Evolutionary conservation across 2,888 invertebrate genomes (phyloP), one percentile per base, ranked within the genome.

Genomic region (Macrosoma leucophasiata): DNA sequence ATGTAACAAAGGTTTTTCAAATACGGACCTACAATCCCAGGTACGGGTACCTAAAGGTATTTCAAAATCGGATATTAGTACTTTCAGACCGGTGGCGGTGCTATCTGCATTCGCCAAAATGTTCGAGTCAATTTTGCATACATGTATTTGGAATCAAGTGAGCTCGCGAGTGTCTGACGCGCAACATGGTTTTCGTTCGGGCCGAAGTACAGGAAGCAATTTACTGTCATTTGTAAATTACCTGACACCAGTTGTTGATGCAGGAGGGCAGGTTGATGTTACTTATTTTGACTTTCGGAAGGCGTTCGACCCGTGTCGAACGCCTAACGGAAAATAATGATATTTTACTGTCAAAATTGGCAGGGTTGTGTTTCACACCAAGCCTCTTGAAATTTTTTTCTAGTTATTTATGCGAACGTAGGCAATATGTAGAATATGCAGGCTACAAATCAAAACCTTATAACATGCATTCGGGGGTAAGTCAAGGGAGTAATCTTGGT

Each of bases 111-210:
- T 24, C 13, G 8, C 4, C n/a, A 8, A 24, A 13, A 24, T 8
- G 7, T 13, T 13, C 13, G 4, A 24, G 3, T 3, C 5, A 3
- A 13, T 13, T 13, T 13, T 7, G 13, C 13, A 7, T 24, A 2
- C 8, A 8, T 10, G 13, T 3, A 22, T 22, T 11, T 11, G 7
- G 14, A 15, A n/a, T 9, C 25, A 26, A 14, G 5, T 26, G 2
- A n/a, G 15, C 6, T 9, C n/a, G 4, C 15, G 25, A 15, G 14
- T 26, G 7, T 25, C 14, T 14, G 25, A n/a, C 1, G 25, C 13
- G 10, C 25, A 25, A 14, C 25, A 25, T 14, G 25, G 25, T 14
- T 25, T 26, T 15, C 10, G 14, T 4, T 15, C 15, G 4, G 15
- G 15, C 5, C 25, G 25, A 2, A 15, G 10, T 3, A 26, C 15